Conservation (phyloP, 1,140 invertebrate species). For the Cheumatopsyche charites region DNA sequence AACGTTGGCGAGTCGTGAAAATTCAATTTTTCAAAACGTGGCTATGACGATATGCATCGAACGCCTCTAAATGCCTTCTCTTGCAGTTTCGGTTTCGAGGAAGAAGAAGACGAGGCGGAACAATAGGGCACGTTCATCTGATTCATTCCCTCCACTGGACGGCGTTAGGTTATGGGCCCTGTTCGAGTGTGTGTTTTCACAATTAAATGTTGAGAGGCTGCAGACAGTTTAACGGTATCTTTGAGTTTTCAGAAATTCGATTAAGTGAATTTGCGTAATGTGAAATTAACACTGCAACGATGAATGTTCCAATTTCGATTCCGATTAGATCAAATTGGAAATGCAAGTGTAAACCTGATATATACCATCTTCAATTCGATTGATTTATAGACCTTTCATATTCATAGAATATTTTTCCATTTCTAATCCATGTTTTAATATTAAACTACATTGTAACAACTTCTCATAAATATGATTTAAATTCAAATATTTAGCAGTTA, state of each 20-base stretch:
- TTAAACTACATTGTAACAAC: too few species aligned
- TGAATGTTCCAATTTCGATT: too few species aligned
- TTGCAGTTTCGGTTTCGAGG: background rate
- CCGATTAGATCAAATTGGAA: too few species aligned
- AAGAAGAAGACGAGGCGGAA: constrained; percentile 12
- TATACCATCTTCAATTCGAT: too few species aligned
- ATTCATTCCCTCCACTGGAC: too few species aligned
- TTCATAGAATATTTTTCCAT: too few species aligned
- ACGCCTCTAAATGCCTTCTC: constrained; percentile 2
- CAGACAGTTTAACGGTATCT: constrained; percentile 1
- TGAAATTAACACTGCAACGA: constrained; percentile 9
- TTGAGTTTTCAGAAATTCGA: constrained; percentile 13
- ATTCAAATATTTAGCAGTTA: background rate
- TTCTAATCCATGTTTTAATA: too few species aligned
- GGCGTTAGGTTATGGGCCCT: too few species aligned
- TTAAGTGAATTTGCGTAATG: constrained; percentile 31
- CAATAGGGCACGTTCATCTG: constrained; percentile 32
- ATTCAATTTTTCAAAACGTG: constrained; percentile 8
- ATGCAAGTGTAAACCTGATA: too few species aligned
- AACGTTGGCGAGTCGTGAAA: constrained; percentile 1
- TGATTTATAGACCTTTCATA: too few species aligned
- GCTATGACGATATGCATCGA: constrained; percentile 9
- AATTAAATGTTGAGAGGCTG: constrained; percentile 21
- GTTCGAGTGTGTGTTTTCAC: background rate
- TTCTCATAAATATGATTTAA: too few species aligned